Evolutionary conservation across 92 coral and sea anemone genomes (phyloP).

Genomic region (Porites evermanni): DNA sequence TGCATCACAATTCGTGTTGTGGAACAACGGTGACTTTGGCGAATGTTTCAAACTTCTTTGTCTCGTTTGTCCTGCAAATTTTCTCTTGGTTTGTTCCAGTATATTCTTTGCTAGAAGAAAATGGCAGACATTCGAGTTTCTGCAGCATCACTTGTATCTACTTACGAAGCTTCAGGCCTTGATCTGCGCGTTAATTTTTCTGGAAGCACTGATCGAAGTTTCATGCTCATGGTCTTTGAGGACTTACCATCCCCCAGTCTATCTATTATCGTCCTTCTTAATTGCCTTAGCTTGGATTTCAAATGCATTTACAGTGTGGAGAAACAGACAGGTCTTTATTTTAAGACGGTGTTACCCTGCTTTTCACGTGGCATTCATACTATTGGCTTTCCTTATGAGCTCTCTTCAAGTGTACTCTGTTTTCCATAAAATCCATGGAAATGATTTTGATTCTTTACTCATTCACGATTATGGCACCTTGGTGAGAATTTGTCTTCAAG

Average conservation of each 20-base stretch:
- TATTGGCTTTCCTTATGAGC: conserved; percentile 58
- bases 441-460: conserved; percentile 33
- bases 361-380: conserved; percentile 44
- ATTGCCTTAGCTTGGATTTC: conserved; percentile 80
- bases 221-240: conserved; percentile 48
- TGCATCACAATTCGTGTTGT: conserved; percentile 52
- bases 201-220: conserved; percentile 66
- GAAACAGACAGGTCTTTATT: conserved; percentile 58
- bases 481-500: conserved; percentile 64
- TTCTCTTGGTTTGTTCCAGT: conserved; percentile 70
- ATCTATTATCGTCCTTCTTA: conserved; percentile 60
- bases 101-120: conserved; percentile 62
- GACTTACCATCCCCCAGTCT: conserved; percentile 64
- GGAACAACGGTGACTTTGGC: conserved; percentile 79
- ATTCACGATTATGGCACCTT: conserved; percentile 75
- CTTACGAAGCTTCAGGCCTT: conserved; percentile 62
- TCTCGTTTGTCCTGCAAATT: conserved; percentile 78
- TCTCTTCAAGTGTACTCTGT: conserved; percentile 69
- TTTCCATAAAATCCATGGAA: conserved; percentile 22
- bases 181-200: conserved; percentile 42
- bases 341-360: conserved; percentile 60
- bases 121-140: conserved; percentile 28
- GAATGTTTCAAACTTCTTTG: conserved; percentile 79
- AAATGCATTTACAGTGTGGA: conserved; percentile 75
- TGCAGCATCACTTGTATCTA: conserved; percentile 38